Evolutionary conservation across 2,888 invertebrate species (phyloP), one percentile per base, ranked within the genome.

Genomic region (Oxytorus armatus): DNA sequence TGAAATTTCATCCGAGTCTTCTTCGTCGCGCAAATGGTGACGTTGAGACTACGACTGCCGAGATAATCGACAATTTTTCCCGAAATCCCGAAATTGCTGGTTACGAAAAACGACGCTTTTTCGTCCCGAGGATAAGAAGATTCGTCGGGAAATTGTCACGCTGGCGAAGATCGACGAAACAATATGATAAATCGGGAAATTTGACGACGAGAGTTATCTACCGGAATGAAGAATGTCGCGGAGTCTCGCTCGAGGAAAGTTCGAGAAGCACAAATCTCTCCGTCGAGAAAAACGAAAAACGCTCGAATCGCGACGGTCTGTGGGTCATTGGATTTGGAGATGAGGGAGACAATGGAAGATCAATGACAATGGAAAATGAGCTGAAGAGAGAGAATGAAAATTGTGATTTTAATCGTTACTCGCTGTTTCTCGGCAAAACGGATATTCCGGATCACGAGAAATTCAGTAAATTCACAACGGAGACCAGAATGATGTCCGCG

Each of bases 1-100:
- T 88, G 14, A 75, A 81, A 18, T 53, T 42, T 3, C 86, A 88
- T 65, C 86, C 86, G 0, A 88, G 87, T 59, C 75, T 87, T 18
- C 79, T 84, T 1, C 80, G 87, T 69, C 36, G 86, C 18, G 85
- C 85, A 0, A 74, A 66, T 3, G 42, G 53, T 0, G 85, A 82
- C 3, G 42, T 79, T 49, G 83, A 86, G 14, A 78, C 80, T 2
- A 82, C 84, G 3, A 53, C 82, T 0, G 53, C 53, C 5, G 84
- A 87, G 36, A 83, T 86, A 4, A 77, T 84, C 7, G 77, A 77
- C 16, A 83, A 68, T 68, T 72, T 79, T 0, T 80, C 65, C 21
- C 7, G 10, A 14, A 25, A 49, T 36, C 23, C 51, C 2, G 11
- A n/a, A 70, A 42, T 23, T 23, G n/a, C 44, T 4, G n/a, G 21